Conservation (phyloP, 2,797 vertebrate genomes). For the Falco rusticolus region DNA sequence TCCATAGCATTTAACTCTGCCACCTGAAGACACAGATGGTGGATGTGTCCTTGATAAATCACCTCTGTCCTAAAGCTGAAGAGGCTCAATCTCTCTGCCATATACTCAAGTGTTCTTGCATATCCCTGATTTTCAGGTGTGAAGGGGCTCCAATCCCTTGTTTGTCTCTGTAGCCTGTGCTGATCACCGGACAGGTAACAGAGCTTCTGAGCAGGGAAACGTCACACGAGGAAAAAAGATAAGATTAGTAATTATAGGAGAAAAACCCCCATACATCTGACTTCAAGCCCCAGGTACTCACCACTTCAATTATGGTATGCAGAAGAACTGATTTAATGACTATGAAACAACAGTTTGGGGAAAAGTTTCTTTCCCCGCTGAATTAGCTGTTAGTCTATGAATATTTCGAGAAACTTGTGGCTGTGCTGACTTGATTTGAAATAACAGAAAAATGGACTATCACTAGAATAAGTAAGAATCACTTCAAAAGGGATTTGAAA, state of each 20-base stretch:
- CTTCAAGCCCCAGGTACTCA: not conserved
- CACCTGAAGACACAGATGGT: not conserved
- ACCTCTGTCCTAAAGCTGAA: not conserved
- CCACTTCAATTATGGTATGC: not conserved
- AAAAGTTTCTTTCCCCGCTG: not conserved
- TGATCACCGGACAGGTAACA: not conserved
- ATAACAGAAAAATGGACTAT: not conserved
- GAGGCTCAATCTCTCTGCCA: not conserved
- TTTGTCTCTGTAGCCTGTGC: not conserved
- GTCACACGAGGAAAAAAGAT: not conserved
- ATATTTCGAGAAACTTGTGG: not conserved
- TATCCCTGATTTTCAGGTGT: not conserved
- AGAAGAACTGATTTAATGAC: not conserved
- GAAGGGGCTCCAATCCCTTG: not conserved
- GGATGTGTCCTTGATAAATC: not conserved
- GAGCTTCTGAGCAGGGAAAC: not conserved
- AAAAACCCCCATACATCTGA: not conserved
- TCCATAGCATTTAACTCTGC: not conserved
- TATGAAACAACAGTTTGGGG: not conserved
- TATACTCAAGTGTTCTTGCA: not conserved
- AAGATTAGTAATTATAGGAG: not conserved
- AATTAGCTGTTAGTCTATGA: not conserved
- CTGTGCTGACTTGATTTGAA: not conserved
- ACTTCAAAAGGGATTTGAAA: not conserved
- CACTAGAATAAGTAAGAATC: not conserved